Conservation (phyloP, 2,888 invertebrate species). For the Dioctria rufipes region DNA sequence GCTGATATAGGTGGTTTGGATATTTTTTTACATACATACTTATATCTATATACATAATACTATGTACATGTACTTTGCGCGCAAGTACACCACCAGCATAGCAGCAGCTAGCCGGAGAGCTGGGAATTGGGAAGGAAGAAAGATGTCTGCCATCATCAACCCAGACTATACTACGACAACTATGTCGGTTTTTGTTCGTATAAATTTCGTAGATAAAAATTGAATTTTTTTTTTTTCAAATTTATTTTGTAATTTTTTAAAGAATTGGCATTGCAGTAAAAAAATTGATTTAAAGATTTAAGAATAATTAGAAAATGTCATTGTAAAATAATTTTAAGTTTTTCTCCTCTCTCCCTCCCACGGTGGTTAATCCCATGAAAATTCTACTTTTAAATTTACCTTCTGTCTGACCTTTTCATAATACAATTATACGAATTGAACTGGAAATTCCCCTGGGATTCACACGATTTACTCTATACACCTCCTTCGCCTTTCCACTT, state of each 20-base stretch:
- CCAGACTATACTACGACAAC: background rate
- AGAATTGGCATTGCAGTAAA: background rate
- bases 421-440: too few species aligned
- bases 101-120: constrained; percentile 14
- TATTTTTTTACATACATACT: background rate
- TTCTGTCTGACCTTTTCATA: background rate
- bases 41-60: too few species aligned
- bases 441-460: background rate
- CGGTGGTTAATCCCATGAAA: background rate
- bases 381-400: background rate
- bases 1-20: background rate
- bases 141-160: constrained; percentile 54
- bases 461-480: background rate
- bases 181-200: background rate
- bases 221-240: background rate
- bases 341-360: too few species aligned
- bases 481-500: background rate
- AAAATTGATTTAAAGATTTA: too few species aligned
- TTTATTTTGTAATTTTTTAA: background rate
- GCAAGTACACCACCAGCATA: constrained; percentile 43
- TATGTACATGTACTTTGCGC: constrained; percentile 42
- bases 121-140: constrained; percentile 45
- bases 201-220: background rate
- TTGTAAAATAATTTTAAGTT: too few species aligned
- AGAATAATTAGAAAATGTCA: too few species aligned